Percentiles rank a stretch among this genome's conserved stretches.
Evolutionary conservation across 2,113 vertebrate genomes (phyloP).

Genomic region (Odontophorus gujanensis): DNA sequence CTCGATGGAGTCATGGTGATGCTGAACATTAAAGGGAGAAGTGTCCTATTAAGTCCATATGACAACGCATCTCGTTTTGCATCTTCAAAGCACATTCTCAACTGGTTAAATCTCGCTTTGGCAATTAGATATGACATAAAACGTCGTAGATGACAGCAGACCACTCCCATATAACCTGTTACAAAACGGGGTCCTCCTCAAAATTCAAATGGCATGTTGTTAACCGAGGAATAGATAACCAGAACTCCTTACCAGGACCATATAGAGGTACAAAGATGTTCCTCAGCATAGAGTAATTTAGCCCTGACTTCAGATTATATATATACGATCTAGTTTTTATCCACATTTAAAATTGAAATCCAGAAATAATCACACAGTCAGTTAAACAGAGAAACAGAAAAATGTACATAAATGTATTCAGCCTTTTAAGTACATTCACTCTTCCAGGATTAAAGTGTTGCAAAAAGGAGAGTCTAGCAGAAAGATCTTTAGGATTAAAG

Average conservation of each 20-base stretch:
- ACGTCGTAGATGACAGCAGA: not conserved
- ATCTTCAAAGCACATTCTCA: conserved; percentile 47
- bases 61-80: conserved; percentile 21
- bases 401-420: conserved; percentile 25
- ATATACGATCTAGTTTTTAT: not conserved
- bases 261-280: not conserved
- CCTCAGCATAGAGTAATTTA: not conserved
- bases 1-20: not conserved
- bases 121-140: conserved; percentile 54
- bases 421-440: conserved; percentile 24
- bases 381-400: conserved; percentile 1
- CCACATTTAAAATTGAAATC: not conserved
- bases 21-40: conserved; percentile 21
- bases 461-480: not conserved
- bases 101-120: conserved; percentile 49
- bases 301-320: not conserved
- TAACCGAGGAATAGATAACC: not conserved
- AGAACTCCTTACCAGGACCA: not conserved
- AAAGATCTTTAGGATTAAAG: conserved; percentile 9
- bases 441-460: conserved; percentile 45
- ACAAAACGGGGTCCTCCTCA: conserved; percentile 44
- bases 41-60: conserved; percentile 30
- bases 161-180: conserved; percentile 39
- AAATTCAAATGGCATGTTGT: conserved; percentile 6
- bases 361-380: not conserved